Conservation (phyloP, 2,888 invertebrate species). For the Drosophila barbarae region DNA sequence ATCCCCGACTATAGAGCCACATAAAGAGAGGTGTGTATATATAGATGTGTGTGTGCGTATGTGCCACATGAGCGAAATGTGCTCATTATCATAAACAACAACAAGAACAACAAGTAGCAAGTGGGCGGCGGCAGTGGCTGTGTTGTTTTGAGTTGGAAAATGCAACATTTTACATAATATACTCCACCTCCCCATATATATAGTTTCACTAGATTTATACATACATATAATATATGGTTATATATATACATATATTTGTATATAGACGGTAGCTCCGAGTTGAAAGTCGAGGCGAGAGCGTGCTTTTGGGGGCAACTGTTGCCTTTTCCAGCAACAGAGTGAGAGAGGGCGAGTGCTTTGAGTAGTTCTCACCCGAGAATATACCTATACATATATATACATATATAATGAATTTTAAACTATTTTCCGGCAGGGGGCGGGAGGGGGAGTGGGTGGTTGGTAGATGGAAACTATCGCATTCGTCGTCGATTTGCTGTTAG, state of each 20-base stretch:
- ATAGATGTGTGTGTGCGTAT: background rate
- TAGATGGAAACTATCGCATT: conserved; percentile 64
- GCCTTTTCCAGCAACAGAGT: background rate
- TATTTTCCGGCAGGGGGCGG: conserved; percentile 49
- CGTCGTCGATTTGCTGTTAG: conserved; percentile 48
- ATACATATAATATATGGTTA: conserved; percentile 36
- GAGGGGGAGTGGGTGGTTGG: background rate
- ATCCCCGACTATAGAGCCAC: background rate
- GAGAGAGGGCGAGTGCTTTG: conserved; percentile 39
- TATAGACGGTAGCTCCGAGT: conserved; percentile 9
- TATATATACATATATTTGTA: conserved; percentile 4
- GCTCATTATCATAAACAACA: conserved; percentile 73
- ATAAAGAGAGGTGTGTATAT: conserved; percentile 1
- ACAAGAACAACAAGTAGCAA: conserved; percentile 33
- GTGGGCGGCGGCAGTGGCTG: conserved; percentile 8
- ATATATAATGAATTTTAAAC: conserved; percentile 65
- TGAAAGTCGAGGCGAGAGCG: conserved; percentile 7
- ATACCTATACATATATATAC: conserved; percentile 21
- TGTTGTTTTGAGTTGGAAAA: conserved; percentile 41
- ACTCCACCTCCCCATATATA: conserved; percentile 38
- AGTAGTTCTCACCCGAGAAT: conserved; percentile 37
- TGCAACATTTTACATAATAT: conserved; percentile 75
- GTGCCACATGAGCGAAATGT: conserved; percentile 68
- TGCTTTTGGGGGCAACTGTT: conserved; percentile 9
- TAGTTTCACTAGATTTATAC: conserved; percentile 33